Conservation (phyloP, 64 coral and sea anemone species). For the Astreopora myriophthalma region DNA sequence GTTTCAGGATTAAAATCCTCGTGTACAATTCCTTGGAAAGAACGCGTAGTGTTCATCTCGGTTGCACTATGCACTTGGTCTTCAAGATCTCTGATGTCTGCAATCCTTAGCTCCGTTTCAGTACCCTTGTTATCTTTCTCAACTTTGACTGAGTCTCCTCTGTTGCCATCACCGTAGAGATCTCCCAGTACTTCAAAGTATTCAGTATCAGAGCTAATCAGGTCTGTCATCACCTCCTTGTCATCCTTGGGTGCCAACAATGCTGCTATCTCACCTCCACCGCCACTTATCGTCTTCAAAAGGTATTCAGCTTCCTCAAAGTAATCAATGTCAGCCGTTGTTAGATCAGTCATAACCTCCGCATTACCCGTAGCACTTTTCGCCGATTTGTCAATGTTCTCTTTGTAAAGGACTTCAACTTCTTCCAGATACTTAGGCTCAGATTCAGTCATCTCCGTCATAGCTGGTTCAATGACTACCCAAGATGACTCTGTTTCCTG, state of each 20-base stretch:
- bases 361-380: neutral
- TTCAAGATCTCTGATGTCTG: slow-evolving; percentile 41
- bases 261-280: neutral
- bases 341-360: slow-evolving; percentile 32
- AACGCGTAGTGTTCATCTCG: neutral
- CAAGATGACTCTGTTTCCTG: slow-evolving; percentile 23
- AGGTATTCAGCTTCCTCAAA: slow-evolving; percentile 37
- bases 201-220: slow-evolving; percentile 26
- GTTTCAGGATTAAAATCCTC: neutral
- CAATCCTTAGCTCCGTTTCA: neutral
- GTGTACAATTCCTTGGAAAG: neutral
- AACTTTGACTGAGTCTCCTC: neutral
- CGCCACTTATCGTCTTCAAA: neutral
- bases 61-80: neutral
- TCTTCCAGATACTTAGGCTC: neutral
- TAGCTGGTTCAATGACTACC: slow-evolving; percentile 11
- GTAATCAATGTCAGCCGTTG: slow-evolving; percentile 21
- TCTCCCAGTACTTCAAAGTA: slow-evolving; percentile 1
- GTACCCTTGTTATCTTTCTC: neutral
- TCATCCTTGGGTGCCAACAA: slow-evolving; percentile 31
- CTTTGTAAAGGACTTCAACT: neutral
- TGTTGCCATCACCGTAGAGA: neutral
- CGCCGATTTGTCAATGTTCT: neutral
- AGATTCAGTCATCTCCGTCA: neutral
- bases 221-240: slow-evolving; percentile 25